Percentiles rank a stretch among this genome's conserved stretches.
Evolutionary conservation across 2,113 vertebrate species (phyloP).

Genomic region (Apodemus sylvaticus): DNA sequence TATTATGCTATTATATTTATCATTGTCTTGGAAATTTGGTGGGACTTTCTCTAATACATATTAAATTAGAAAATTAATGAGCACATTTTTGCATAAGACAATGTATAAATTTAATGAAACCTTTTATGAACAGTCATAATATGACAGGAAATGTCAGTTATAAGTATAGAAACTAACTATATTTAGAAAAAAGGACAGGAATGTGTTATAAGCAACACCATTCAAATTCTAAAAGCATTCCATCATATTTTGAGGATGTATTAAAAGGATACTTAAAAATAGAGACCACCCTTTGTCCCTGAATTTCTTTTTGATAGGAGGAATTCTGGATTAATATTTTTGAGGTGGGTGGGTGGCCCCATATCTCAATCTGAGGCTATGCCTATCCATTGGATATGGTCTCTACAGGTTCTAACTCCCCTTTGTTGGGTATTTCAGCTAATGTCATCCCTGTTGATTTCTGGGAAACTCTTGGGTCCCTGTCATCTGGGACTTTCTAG

Average conservation of each 20-base stretch:
- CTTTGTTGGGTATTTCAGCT: too few relatives aligned
- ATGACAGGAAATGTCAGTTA: constrained; percentile 24
- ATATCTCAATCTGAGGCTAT: too few relatives aligned
- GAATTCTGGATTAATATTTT: too few relatives aligned
- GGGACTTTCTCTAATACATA: not conserved
- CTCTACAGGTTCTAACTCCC: accelerated
- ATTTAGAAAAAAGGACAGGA: not conserved
- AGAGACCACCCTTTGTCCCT: too few relatives aligned
- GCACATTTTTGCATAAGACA: not conserved
- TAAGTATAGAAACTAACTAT: not conserved
- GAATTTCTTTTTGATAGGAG: too few relatives aligned
- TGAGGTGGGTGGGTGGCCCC: too few relatives aligned
- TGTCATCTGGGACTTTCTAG: too few relatives aligned
- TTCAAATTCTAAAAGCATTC: constrained; percentile 47
- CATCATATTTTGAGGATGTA: not conserved
- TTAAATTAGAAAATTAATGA: not conserved
- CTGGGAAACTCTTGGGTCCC: too few relatives aligned
- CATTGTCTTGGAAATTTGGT: constrained; percentile 16
- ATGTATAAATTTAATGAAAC: not conserved
- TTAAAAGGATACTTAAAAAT: not conserved
- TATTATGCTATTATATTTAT: not conserved
- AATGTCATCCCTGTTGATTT: too few relatives aligned
- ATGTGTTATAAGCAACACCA: not conserved
- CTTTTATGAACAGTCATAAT: constrained; percentile 18
- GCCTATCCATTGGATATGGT: too few relatives aligned